Base-by-base conservation (phyloP, 2,113 vertebrate genomes). In the Andinoacara biseriatus region DNA sequence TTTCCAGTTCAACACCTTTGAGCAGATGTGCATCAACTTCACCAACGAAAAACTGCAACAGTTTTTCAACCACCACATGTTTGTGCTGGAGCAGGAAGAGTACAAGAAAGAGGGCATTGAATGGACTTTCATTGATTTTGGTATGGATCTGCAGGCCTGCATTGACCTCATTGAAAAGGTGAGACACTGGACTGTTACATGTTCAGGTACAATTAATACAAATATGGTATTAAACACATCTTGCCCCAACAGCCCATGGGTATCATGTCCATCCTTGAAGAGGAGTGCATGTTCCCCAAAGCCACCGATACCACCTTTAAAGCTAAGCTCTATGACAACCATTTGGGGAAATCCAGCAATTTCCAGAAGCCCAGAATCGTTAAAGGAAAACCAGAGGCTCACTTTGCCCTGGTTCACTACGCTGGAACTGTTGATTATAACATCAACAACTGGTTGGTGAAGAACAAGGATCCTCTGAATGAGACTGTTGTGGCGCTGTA, bases 361-460 rank as follows among this genome's bases (percentile, higher is more conserved):
- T 97, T 97, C 8, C 96, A 96, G 83, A 97, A 97, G 84, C 96
- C 96, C 0, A 94, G 96, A 0, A 81, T 95, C 58, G 1, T 95
- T 72, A 97, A 97, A 57, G 96, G 96, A 0, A 97, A 93, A 92
- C 49, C 80, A 82, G 56, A 58, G 56, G 56, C 56, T 58, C 56
- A 26, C 0, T 59, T 26, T 49, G 2, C 96, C 0, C 93, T 98
- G 54, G 2, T 87, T 0, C 97, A 98, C 81, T 98, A 98, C 0
- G 97, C 97, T 24, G 97, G 97, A 80, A 97, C 94, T 4, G 97
- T 97, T 78, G 97, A 98, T 84, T 98, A 97, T 86, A 98, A 98
- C 82, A 97, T 97, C 88, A 15, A 35, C 0, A 97, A 97, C 58
- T 98, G 97, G 97, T 88, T 98, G 92, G 91, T 96, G 91, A 97